Evolutionary conservation across 2,113 vertebrate genomes (phyloP).

Genomic region (Burhinus oedicnemus): DNA sequence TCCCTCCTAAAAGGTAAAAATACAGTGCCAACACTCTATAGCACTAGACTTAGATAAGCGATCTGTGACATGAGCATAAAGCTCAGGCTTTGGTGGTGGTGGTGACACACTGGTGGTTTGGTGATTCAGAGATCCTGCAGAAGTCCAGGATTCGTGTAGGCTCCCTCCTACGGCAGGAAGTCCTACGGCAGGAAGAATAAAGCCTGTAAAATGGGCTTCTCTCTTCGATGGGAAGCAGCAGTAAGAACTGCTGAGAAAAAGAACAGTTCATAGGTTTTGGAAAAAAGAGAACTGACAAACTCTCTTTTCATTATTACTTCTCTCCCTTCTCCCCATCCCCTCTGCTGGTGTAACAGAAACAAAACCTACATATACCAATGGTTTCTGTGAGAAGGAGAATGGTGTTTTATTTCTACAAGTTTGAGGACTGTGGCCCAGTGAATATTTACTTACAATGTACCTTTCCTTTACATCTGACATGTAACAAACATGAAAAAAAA

Average conservation of each 20-base stretch:
- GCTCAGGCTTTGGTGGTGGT: background rate
- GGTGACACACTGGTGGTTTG: background rate
- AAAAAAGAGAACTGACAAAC: background rate
- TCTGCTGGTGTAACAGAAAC: background rate
- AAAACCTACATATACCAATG: background rate
- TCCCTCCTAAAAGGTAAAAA: background rate
- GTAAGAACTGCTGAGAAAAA: background rate
- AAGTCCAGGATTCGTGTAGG: background rate
- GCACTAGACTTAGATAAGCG: background rate
- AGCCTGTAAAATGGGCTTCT: background rate
- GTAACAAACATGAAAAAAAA: background rate
- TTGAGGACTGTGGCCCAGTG: background rate
- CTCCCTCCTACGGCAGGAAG: background rate
- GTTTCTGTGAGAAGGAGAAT: background rate
- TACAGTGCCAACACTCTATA: background rate
- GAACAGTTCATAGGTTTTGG: background rate
- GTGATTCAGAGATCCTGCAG: background rate
- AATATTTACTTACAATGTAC: background rate
- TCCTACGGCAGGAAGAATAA: background rate
- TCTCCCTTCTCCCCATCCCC: background rate
- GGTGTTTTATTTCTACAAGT: background rate
- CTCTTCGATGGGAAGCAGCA: background rate
- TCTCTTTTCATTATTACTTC: background rate
- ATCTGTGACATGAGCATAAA: fast-evolving
- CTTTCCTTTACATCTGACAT: background rate